Evolutionary conservation across 92 coral and sea anemone species (phyloP).

Genomic region (Epizoanthus illoricatus): DNA sequence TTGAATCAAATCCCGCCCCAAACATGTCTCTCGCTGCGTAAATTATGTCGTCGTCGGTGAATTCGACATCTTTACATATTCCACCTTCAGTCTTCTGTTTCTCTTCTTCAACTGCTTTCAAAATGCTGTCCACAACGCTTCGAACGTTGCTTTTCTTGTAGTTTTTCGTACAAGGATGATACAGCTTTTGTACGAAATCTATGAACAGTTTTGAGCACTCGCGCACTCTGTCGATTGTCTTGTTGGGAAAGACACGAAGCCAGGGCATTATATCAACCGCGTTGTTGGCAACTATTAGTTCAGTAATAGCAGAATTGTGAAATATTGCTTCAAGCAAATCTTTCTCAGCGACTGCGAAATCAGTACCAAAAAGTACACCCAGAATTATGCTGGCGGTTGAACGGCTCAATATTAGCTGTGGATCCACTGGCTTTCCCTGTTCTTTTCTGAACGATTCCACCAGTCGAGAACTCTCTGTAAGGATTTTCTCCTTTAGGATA

Average conservation of each 20-base stretch:
- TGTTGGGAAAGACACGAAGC: background rate
- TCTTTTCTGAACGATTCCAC: conserved; percentile 28
- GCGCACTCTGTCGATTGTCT: too few relatives aligned
- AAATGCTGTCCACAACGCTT: too few relatives aligned
- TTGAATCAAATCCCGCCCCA: conserved; percentile 67
- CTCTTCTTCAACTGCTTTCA: too few relatives aligned
- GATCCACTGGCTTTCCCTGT: conserved; percentile 47
- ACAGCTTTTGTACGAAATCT: too few relatives aligned
- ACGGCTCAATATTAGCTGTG: conserved; percentile 33
- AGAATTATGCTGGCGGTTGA: conserved; percentile 64
- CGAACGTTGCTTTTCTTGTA: too few relatives aligned
- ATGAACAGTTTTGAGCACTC: too few relatives aligned
- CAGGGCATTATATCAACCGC: conserved; percentile 67
- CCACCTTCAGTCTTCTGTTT: too few relatives aligned
- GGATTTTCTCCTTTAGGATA: too few relatives aligned
- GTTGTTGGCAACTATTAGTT: conserved; percentile 40
- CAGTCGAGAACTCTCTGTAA: conserved; percentile 43
- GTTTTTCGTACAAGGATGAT: too few relatives aligned
- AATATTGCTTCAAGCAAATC: conserved; percentile 33
- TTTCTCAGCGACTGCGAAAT: conserved; percentile 25
- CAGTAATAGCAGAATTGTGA: conserved; percentile 33
- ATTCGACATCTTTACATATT: too few relatives aligned
- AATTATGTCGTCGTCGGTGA: background rate
- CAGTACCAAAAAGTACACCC: conserved; percentile 54
- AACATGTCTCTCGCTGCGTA: conserved; percentile 46